Evolutionary conservation across 2,888 invertebrate genomes (phyloP), one percentile per base, ranked within the genome.

Genomic region (Protonemura montana): DNA sequence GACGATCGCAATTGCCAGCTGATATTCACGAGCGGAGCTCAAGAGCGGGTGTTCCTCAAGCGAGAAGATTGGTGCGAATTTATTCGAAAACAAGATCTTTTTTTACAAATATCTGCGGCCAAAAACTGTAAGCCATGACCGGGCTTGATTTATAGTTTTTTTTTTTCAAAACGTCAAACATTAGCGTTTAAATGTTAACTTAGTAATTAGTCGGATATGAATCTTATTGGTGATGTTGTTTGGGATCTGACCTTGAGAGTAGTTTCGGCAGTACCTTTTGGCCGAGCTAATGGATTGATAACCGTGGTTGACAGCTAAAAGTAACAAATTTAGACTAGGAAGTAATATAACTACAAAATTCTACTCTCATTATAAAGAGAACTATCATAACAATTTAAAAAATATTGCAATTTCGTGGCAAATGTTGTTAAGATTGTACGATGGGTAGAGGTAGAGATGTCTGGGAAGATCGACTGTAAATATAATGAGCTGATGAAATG

Each of bases 1-100:
- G 59, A 59, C 59, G 13, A 59, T 59, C 59, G 59, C 59, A 59
- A 21, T 59, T 59, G 59, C 59, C 59, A 59, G 59, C 59, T 21
- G 59, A 59, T 59, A 59, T 59, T 59, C 59, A 59, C 59, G 59
- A 59, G 59, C 59, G 59, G 13, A 59, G 59, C 59, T 59, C 59
- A 59, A 59, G 59, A 59, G 59, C 59, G 21, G 3, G 21, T 21
- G 59, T 59, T 59, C 59, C 59, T 59, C 59, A 59, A 59, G 59
- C 59, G 13, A 59, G 59, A 59, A 59, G 59, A 59, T 21, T 59
- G 59, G 59, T 59, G 59, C 59, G 59, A 16, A 21, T 59, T 59
- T 10, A 21, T 59, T 59, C 59, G 13, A 21, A 59, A 59, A 59
- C 59, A 21, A 2, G 59, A 16, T 59, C 1, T 59, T n/a, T 59